These are phyloP conservation scores for Campoletis sonorensis DNA, from an alignment of 1,140 invertebrate species.

Conservation along the genomic window DNA sequence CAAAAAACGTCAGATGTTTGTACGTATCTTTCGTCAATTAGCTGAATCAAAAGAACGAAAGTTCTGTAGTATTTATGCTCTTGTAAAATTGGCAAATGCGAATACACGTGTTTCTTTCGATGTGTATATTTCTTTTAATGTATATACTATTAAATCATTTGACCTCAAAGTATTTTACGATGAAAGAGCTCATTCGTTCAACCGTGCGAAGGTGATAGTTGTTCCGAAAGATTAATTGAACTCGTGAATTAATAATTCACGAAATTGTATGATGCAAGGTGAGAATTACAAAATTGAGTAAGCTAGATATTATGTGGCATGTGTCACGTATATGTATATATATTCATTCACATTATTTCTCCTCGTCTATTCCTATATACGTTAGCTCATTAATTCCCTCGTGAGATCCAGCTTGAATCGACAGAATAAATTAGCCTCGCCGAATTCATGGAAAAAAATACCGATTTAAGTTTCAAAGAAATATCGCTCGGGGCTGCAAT, in stretches of 20 bases:
- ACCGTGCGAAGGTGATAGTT: not conserved
- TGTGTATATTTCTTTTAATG: not conserved
- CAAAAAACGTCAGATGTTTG: not conserved
- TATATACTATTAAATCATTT: not conserved
- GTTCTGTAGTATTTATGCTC: constrained; percentile 1
- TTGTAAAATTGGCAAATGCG: not conserved
- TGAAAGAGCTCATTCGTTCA: not conserved
- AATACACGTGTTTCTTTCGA: not conserved
- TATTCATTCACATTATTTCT: not conserved
- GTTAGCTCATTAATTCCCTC: not conserved
- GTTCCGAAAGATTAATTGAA: constrained; percentile 5
- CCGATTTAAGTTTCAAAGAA: not conserved
- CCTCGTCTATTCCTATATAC: not conserved
- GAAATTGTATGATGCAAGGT: not conserved
- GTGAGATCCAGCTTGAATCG: not conserved
- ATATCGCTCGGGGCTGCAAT: constrained; percentile 8
- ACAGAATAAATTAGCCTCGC: not conserved
- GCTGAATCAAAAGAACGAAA: not conserved
- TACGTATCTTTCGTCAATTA: not conserved
- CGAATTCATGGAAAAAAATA: not conserved
- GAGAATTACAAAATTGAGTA: not conserved
- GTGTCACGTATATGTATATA: not conserved
- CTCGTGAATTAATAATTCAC: not conserved
- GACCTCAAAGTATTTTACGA: not conserved
- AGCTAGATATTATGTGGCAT: not conserved